A percentile compares a stretch with the other conserved stretches of the same genome.
phyloP scores from a whole-genome alignment of 2,888 invertebrate genomes.

The Mimas tiliae region DNA sequence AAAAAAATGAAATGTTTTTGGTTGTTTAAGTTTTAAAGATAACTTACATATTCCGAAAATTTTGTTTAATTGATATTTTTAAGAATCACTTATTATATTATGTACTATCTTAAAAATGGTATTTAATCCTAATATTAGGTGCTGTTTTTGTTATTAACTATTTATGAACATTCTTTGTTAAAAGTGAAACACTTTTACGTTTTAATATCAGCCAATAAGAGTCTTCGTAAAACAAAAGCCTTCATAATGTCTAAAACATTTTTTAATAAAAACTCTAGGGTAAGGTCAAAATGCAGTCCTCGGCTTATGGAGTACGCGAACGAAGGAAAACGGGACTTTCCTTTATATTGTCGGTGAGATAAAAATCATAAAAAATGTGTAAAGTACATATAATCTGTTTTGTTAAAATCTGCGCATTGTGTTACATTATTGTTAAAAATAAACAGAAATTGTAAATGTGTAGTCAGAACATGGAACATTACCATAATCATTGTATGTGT shows the following conservation, averaged over 20 bases:
- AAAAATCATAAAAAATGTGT: not conserved
- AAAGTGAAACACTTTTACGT: not conserved
- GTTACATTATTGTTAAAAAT: constrained; percentile 10
- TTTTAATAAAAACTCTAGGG: constrained; percentile 42
- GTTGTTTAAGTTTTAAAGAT: too few species aligned
- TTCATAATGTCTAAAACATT: constrained; percentile 16
- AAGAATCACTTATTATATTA: too few species aligned
- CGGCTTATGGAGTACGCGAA: constrained; percentile 34
- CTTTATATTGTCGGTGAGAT: constrained; percentile 54
- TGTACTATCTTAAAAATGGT: too few species aligned
- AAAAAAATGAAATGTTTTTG: too few species aligned
- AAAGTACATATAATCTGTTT: not conserved
- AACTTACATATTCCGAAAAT: too few species aligned
- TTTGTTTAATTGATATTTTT: too few species aligned
- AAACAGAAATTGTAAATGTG: not conserved
- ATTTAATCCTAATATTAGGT: too few species aligned
- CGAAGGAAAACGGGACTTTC: constrained; percentile 45
- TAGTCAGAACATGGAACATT: not conserved
- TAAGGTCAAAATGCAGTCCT: constrained; percentile 44
- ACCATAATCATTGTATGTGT: not conserved
- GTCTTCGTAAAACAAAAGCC: not conserved
- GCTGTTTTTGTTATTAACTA: too few species aligned
- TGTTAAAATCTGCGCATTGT: not conserved
- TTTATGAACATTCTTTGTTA: too few species aligned
- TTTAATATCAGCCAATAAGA: not conserved